Conservation (phyloP, 2,113 vertebrate genomes). For the Sturnus vulgaris region DNA sequence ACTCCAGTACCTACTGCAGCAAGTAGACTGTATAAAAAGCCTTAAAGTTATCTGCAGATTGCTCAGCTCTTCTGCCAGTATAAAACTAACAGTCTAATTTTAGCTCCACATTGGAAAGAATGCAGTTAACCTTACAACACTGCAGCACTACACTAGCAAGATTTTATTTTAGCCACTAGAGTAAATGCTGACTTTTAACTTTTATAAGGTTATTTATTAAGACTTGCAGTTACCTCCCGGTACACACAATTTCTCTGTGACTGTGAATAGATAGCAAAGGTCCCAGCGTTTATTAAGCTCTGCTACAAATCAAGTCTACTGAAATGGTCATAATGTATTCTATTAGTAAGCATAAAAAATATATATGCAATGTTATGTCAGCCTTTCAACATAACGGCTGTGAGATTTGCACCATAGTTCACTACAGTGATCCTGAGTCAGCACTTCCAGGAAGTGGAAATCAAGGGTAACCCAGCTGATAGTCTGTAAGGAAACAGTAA, state of each 20-base stretch:
- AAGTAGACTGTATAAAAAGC: not conserved
- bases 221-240: not conserved
- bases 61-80: not conserved
- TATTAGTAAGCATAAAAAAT: not conserved
- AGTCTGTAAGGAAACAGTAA: not conserved
- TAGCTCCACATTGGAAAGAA: not conserved
- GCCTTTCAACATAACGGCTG: not conserved
- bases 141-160: not conserved
- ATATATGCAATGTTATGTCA: not conserved
- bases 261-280: not conserved
- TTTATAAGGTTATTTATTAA: constrained; percentile 13
- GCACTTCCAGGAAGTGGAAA: not conserved
- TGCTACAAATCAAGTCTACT: not conserved
- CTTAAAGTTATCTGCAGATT: not conserved
- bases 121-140: not conserved
- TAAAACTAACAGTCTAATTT: not conserved
- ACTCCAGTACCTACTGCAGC: not conserved
- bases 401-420: not conserved
- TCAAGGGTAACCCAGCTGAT: not conserved
- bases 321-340: not conserved
- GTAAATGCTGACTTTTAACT: constrained; percentile 24
- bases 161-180: constrained; percentile 5
- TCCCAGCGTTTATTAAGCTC: not conserved
- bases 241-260: not conserved
- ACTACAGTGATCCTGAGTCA: not conserved